These are phyloP conservation scores for Zalophus californianus DNA, from an alignment of 2,797 vertebrate species.

Conservation along the genomic window DNA sequence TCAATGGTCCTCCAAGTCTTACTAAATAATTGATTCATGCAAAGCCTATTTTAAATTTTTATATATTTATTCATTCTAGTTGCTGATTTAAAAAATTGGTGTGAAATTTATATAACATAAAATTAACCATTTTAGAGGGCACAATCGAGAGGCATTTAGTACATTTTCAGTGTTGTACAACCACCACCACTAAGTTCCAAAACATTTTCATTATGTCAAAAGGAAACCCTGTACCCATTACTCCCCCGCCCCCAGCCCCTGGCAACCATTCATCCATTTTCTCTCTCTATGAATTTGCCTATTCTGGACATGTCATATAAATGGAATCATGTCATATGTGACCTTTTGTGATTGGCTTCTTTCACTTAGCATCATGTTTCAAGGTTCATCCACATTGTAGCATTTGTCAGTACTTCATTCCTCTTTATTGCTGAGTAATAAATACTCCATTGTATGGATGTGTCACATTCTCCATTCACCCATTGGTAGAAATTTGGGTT, in stretches of 20 bases:
- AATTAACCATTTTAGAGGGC: not conserved
- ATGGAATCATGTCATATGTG: not conserved
- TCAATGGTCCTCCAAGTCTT: not conserved
- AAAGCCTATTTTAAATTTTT: not conserved
- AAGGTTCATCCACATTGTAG: not conserved
- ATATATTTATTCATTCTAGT: not conserved
- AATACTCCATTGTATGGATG: not conserved
- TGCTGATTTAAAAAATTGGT: not conserved
- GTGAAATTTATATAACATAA: not conserved
- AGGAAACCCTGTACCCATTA: not conserved
- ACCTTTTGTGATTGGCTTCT: not conserved
- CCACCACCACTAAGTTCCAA: not conserved
- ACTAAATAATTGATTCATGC: not conserved
- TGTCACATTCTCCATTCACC: not conserved
- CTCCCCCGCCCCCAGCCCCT: too few relatives aligned
- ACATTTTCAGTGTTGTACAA: not conserved
- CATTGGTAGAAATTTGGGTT: not conserved
- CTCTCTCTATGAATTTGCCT: not conserved
- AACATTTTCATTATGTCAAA: not conserved
- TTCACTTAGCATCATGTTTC: not conserved
- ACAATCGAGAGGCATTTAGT: not conserved
- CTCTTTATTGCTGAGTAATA: not conserved
- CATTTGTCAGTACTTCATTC: not conserved
- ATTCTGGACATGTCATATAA: not conserved
- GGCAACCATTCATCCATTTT: not conserved